phyloP scores from a whole-genome alignment of 2,797 vertebrate species.

The Tiaroga cobitis region DNA sequence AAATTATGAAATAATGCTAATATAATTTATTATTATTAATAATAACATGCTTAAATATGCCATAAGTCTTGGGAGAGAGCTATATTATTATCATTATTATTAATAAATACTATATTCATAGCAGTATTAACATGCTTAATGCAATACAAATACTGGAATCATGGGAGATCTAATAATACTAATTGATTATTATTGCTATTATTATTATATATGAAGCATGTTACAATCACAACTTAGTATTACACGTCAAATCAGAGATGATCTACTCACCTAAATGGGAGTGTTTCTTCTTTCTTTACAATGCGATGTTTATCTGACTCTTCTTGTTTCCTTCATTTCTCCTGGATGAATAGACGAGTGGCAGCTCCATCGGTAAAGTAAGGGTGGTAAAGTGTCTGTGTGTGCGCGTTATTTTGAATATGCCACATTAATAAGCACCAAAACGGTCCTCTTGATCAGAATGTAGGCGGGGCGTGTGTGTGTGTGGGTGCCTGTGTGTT shows the following conservation, averaged over 20 bases:
- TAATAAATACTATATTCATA: background rate
- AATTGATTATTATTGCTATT: background rate
- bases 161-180: background rate
- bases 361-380: constrained; percentile 5
- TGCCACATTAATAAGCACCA: constrained; percentile 68
- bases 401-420: constrained; percentile 51
- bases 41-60: background rate
- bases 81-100: background rate
- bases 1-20: background rate
- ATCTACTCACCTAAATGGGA: constrained; percentile 49
- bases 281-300: constrained; percentile 3
- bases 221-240: background rate
- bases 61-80: no score
- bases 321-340: constrained; percentile 34
- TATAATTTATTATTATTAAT: background rate
- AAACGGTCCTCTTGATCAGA: constrained; percentile 56
- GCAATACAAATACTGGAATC: background rate
- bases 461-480: constrained; percentile 45
- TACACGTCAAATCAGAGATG: background rate
- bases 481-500: constrained; percentile 21
- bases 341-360: constrained; percentile 2
- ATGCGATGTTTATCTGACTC: background rate
- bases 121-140: background rate
- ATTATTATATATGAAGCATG: background rate
- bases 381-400: constrained; percentile 29